These are phyloP conservation scores for Sebastes taczanowskii DNA, from an alignment of 2,797 vertebrate genomes.

Conservation along the genomic window DNA sequence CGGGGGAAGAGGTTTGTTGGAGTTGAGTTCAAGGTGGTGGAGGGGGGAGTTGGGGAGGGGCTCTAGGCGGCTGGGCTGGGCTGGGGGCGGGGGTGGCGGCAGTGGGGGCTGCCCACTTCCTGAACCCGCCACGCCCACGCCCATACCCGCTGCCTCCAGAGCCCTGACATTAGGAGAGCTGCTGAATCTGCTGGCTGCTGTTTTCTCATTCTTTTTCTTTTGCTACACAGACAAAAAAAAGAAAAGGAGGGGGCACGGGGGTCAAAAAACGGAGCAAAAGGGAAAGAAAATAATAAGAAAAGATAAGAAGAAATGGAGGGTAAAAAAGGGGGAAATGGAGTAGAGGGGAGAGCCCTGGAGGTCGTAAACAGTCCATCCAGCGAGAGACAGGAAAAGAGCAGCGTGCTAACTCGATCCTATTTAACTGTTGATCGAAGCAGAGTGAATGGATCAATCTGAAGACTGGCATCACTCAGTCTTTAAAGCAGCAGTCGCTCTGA, in stretches of 20 bases:
- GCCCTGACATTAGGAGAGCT: slow-evolving; percentile 96
- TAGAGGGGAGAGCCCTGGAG: slow-evolving; percentile 40
- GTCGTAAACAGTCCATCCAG: slow-evolving; percentile 29
- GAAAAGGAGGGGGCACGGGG: neutral
- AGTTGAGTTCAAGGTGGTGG: slow-evolving; percentile 96
- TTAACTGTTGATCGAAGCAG: slow-evolving; percentile 36
- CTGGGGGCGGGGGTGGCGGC: slow-evolving; percentile 72
- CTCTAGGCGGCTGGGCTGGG: slow-evolving; percentile 90
- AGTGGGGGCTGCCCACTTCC: slow-evolving; percentile 66
- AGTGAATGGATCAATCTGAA: slow-evolving; percentile 58
- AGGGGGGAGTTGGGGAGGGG: slow-evolving; percentile 97
- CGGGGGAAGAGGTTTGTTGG: slow-evolving; percentile 97
- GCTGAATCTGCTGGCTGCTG: slow-evolving; percentile 95
- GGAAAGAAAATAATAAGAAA: slow-evolving; percentile 55
- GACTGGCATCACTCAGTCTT: slow-evolving; percentile 49
- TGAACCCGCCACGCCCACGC: slow-evolving; percentile 63
- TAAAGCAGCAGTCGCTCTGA: slow-evolving; percentile 64
- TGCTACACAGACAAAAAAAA: slow-evolving; percentile 89
- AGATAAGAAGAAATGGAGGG: slow-evolving; percentile 30
- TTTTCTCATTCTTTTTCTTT: slow-evolving; percentile 99
- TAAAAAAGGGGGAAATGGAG: slow-evolving; percentile 34
- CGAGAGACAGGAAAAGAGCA: slow-evolving; percentile 51
- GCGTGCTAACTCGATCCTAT: slow-evolving; percentile 45
- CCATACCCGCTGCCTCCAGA: slow-evolving; percentile 89
- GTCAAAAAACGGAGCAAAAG: slow-evolving; percentile 33